phyloP scores from a whole-genome alignment of 2,888 invertebrate species.

The Pollenia griseotomentosa region DNA sequence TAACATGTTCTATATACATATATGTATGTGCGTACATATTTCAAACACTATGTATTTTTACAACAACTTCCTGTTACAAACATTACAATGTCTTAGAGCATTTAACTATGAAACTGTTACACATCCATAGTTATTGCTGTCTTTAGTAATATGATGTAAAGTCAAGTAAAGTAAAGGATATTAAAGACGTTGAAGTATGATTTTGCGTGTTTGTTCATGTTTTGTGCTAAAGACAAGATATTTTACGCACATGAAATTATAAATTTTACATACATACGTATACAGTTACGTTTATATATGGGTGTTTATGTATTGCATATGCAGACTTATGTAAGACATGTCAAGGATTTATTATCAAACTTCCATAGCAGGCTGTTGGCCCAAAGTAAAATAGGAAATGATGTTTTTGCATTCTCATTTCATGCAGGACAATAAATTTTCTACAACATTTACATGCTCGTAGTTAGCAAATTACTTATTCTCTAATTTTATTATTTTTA shows the following conservation, averaged over 20 bases:
- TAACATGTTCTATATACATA: too few relatives aligned
- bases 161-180: background rate
- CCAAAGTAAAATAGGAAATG: constrained; percentile 35
- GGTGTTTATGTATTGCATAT: background rate
- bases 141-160: background rate
- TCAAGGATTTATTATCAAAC: constrained; percentile 43
- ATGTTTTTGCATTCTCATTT: constrained; percentile 26
- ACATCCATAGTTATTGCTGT: background rate
- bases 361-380: constrained; percentile 23
- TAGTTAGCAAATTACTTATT: constrained; percentile 14
- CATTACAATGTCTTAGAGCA: background rate
- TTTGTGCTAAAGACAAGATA: background rate
- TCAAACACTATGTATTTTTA: background rate
- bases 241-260: background rate
- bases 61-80: background rate
- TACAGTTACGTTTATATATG: background rate
- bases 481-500: constrained; percentile 16
- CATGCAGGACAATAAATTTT: constrained; percentile 42
- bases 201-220: background rate
- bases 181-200: background rate
- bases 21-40: too few relatives aligned
- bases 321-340: constrained; percentile 12
- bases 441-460: background rate
- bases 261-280: constrained; percentile 8
- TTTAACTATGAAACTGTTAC: constrained; percentile 8